Percentiles rank a stretch among this genome's conserved stretches.
Evolutionary conservation across 2,797 vertebrate species (phyloP).

Genomic region (Sebastes cheni): DNA sequence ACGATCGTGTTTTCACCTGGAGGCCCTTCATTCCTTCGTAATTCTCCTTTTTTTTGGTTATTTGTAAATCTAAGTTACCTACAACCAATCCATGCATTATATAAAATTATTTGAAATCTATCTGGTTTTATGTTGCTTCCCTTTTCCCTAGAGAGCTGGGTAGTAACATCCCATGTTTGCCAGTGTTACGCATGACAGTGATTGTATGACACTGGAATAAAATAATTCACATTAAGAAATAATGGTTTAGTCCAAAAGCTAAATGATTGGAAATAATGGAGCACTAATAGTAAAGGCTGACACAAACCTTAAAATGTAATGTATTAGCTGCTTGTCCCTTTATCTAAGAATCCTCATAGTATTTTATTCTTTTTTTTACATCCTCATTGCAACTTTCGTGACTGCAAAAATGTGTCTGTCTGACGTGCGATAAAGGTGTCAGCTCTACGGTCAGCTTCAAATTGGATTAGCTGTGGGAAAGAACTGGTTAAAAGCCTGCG

Average conservation of each 20-base stretch:
- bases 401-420: not conserved
- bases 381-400: not conserved
- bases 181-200: not conserved
- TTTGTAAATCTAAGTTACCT: not conserved
- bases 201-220: no score
- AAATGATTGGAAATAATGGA: not conserved
- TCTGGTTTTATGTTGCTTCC: not conserved
- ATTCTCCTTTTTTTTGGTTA: not conserved
- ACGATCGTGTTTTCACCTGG: no score
- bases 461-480: constrained; percentile 13
- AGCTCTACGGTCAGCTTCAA: not conserved
- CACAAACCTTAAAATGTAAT: not conserved
- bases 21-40: no score
- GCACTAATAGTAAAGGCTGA: not conserved
- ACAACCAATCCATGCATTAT: not conserved
- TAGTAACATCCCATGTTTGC: not conserved
- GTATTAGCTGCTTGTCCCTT: not conserved
- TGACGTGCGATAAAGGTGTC: not conserved
- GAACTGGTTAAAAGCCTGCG: constrained; percentile 26
- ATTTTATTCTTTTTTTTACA: not conserved
- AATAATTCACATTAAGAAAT: not conserved
- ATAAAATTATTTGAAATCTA: not conserved
- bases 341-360: not conserved
- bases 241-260: not conserved
- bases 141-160: not conserved